Evolutionary conservation across 2,888 invertebrate genomes (phyloP).

Genomic region (Malacosoma neustria): DNA sequence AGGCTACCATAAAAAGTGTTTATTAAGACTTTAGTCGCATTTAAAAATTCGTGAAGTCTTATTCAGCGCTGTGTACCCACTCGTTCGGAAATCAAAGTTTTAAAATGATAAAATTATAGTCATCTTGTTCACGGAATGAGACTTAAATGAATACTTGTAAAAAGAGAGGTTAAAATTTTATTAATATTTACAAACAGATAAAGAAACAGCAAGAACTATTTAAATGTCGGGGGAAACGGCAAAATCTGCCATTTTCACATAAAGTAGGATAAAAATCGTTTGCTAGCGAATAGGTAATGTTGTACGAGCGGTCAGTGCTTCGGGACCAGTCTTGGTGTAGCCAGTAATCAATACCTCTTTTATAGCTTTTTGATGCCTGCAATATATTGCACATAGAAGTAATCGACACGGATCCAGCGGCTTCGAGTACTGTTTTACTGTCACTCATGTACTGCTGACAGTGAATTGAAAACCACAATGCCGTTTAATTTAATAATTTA

Average conservation of each 20-base stretch:
- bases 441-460: conserved; percentile 14
- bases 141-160: conserved; percentile 57
- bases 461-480: conserved; percentile 12
- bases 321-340: conserved; percentile 14
- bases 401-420: conserved; percentile 17
- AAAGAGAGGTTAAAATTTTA: too few relatives aligned
- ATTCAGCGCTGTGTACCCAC: conserved; percentile 50
- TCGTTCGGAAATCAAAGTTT: conserved; percentile 48
- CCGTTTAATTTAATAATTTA: conserved; percentile 24
- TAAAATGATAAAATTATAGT: conserved; percentile 65
- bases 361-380: conserved; percentile 42
- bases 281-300: conserved; percentile 29
- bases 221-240: conserved; percentile 51
- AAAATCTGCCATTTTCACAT: conserved; percentile 52
- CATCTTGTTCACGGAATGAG: conserved; percentile 42
- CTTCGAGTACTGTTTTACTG: conserved; percentile 4
- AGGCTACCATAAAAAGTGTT: conserved; percentile 62
- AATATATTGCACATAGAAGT: conserved; percentile 29
- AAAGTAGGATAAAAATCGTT: conserved; percentile 49
- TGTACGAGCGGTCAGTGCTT: conserved; percentile 24
- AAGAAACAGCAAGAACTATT: too few relatives aligned
- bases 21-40: conserved; percentile 67
- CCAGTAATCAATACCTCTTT: conserved; percentile 51
- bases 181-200: too few relatives aligned
- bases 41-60: conserved; percentile 70